Conservation (phyloP, 2,888 invertebrate species). For the Drosophila neonasuta region DNA sequence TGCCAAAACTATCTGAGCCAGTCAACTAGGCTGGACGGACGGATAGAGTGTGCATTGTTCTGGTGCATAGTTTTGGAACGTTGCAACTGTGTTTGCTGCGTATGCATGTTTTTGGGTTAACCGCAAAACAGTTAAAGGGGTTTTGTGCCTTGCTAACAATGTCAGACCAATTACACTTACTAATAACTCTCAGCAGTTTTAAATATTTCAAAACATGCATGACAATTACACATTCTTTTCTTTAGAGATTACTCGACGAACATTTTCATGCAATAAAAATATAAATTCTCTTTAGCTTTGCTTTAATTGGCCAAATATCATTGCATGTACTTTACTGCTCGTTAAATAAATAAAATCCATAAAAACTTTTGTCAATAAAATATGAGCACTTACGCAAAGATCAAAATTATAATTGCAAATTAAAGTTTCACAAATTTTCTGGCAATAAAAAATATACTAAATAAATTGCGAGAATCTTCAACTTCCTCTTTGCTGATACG, state of each 20-base stretch:
- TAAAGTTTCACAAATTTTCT: no score
- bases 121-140: constrained; percentile 51
- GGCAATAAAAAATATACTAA: no score
- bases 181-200: constrained; percentile 33
- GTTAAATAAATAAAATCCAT: no score
- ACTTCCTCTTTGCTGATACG: no score
- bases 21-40: constrained; percentile 32
- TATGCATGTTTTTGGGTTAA: constrained; percentile 66
- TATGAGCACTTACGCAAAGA: no score
- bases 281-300: no score
- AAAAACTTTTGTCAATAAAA: no score
- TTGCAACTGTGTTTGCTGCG: constrained; percentile 62
- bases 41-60: constrained; percentile 1
- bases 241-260: not conserved
- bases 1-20: constrained; percentile 67
- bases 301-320: no score
- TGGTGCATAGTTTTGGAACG: constrained; percentile 38
- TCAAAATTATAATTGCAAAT: no score
- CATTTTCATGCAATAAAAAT: no score
- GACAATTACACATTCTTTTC: not conserved
- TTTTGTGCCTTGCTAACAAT: constrained; percentile 8
- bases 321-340: no score
- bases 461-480: no score
- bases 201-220: not conserved
- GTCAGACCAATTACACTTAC: constrained; percentile 67